Evolutionary conservation across 2,797 vertebrate genomes (phyloP).

Genomic region (Toxotes lorentzi): DNA sequence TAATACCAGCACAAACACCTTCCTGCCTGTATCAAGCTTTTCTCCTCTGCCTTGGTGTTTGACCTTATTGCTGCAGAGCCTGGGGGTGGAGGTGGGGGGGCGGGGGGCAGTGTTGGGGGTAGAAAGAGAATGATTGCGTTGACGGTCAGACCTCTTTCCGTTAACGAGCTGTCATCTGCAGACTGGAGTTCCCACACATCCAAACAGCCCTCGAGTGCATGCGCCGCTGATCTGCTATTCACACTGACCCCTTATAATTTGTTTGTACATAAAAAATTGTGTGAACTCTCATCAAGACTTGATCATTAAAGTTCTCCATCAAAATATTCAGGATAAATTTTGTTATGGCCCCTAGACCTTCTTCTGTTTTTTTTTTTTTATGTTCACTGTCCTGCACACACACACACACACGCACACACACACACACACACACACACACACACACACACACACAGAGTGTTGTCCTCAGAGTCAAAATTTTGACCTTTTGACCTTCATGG

Average conservation of each 20-base stretch:
- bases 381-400: conserved; percentile 16
- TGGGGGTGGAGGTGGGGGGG: conserved; percentile 27
- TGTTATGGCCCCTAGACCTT: background rate
- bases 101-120: background rate
- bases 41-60: conserved; percentile 59
- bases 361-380: background rate
- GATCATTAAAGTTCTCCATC: conserved; percentile 28
- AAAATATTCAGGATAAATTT: conserved; percentile 1
- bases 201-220: conserved; percentile 38
- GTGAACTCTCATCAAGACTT: conserved; percentile 15
- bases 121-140: conserved; percentile 58
- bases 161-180: conserved; percentile 83
- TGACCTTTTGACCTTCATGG: conserved; percentile 74
- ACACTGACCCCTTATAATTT: conserved; percentile 24
- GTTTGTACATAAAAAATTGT: conserved; percentile 32
- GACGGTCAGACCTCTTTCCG: conserved; percentile 71
- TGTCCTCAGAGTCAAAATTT: conserved; percentile 56
- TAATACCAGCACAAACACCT: conserved; percentile 43
- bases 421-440: conserved; percentile 17
- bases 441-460: conserved; percentile 22
- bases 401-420: conserved; percentile 1
- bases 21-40: conserved; percentile 24
- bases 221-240: conserved; percentile 46
- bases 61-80: conserved; percentile 78
- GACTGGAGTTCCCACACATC: conserved; percentile 76